These are phyloP conservation scores for Pluvialis apricaria DNA, from an alignment of 2,113 vertebrate genomes.

Conservation along the genomic window DNA sequence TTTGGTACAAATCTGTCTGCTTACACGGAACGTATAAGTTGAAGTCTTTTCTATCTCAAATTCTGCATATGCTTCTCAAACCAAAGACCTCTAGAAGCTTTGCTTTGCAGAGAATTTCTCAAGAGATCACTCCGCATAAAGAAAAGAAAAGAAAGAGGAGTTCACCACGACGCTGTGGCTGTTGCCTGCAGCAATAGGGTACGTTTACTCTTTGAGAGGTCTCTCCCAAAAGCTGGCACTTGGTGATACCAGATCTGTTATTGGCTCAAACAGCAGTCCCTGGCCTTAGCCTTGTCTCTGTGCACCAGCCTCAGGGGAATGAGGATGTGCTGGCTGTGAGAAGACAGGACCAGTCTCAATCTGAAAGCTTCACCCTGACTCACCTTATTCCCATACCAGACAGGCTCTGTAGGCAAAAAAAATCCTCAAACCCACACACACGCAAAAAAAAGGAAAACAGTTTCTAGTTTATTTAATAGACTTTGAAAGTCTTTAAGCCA, in stretches of 20 bases:
- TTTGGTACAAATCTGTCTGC: not conserved
- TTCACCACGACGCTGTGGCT: not conserved
- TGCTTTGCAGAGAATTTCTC: not conserved
- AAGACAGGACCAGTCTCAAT: not conserved
- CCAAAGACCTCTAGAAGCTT: not conserved
- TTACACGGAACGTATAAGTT: fast-evolving
- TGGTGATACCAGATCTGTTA: not conserved
- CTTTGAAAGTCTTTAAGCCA: not conserved
- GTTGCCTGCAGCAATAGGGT: not conserved
- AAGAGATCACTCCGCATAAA: not conserved
- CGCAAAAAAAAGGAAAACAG: not conserved
- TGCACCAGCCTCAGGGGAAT: not conserved
- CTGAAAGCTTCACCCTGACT: not conserved
- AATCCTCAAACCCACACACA: not conserved
- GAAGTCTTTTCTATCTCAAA: not conserved
- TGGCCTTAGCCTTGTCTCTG: not conserved
- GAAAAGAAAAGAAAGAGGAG: not conserved
- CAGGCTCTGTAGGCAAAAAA: not conserved
- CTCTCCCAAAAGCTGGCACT: not conserved
- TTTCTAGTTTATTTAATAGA: not conserved
- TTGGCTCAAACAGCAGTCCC: not conserved
- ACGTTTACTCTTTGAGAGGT: not conserved
- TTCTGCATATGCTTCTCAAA: not conserved
- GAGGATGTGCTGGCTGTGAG: not conserved
- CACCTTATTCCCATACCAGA: not conserved